Percentiles rank a stretch among this genome's conserved stretches.
These are phyloP conservation scores for Pseudomugil gertrudae DNA, from an alignment of 2,797 vertebrate genomes.

Conservation along the genomic window DNA sequence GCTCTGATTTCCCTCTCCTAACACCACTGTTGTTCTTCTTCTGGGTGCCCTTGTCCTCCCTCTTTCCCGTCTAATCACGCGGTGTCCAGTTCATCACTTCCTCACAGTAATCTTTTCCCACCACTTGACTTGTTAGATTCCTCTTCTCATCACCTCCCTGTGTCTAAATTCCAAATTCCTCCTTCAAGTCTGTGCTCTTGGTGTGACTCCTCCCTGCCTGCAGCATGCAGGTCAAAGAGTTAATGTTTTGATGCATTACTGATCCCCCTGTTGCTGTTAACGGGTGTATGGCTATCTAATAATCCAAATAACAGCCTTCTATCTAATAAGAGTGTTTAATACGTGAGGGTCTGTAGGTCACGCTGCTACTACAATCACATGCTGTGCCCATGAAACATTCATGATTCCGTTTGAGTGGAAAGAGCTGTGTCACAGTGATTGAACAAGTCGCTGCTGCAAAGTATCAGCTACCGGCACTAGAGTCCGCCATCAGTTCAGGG, in stretches of 20 bases:
- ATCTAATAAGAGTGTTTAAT: conserved; percentile 34
- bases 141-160: conserved; percentile 40
- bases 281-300: conserved; percentile 20
- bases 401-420: conserved; percentile 58
- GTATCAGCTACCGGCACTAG: conserved; percentile 43
- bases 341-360: conserved; percentile 50
- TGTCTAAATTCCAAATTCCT: conserved; percentile 1
- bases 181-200: conserved; percentile 18
- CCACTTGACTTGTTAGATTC: conserved; percentile 50
- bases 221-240: conserved; percentile 47
- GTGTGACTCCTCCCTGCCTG: conserved; percentile 36
- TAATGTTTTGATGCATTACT: neutral
- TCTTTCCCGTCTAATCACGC: conserved; percentile 9
- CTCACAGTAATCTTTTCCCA: conserved; percentile 35
- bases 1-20: conserved; percentile 35
- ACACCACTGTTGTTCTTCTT: conserved; percentile 29
- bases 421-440: conserved; percentile 65
- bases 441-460: conserved; percentile 61
- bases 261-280: conserved; percentile 30
- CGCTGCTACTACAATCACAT: conserved; percentile 39
- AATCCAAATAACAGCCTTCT: conserved; percentile 39
- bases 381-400: conserved; percentile 72
- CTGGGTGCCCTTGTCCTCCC: conserved; percentile 36
- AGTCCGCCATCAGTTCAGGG: conserved; percentile 52
- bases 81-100: conserved; percentile 29